phyloP scores from a whole-genome alignment of 2,797 vertebrate species.

The Myioborus miniatus region DNA sequence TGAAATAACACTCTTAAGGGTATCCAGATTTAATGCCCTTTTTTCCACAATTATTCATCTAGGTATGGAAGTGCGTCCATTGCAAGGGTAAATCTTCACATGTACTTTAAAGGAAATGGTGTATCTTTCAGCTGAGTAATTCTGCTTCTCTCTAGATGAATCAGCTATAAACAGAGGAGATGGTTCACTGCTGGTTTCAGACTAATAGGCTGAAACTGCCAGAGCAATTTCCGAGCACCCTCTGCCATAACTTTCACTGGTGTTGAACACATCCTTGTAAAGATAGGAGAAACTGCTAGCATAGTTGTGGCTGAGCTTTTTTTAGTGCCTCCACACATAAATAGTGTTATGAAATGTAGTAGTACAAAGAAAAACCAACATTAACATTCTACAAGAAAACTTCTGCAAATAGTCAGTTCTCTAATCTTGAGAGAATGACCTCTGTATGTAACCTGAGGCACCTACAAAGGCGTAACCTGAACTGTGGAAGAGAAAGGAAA shows the following conservation, averaged over 20 bases:
- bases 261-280: background rate
- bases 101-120: background rate
- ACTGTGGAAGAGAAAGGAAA: background rate
- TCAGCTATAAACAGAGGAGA: background rate
- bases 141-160: background rate
- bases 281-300: background rate
- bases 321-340: background rate
- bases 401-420: background rate
- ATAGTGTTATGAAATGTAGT: background rate
- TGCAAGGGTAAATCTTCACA: background rate
- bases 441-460: background rate
- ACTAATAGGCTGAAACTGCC: background rate
- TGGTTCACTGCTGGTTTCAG: background rate
- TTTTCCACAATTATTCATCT: background rate
- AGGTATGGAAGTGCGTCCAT: background rate
- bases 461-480: background rate
- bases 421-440: background rate
- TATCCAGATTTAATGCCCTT: background rate
- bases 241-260: background rate
- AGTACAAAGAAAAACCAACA: background rate
- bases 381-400: background rate
- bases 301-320: background rate
- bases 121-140: background rate
- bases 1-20: background rate
- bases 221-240: background rate